Percentiles rank a stretch among this genome's conserved stretches.
phyloP scores from a whole-genome alignment of 2,888 invertebrate species.

The Drosophila parthenogenetica region DNA sequence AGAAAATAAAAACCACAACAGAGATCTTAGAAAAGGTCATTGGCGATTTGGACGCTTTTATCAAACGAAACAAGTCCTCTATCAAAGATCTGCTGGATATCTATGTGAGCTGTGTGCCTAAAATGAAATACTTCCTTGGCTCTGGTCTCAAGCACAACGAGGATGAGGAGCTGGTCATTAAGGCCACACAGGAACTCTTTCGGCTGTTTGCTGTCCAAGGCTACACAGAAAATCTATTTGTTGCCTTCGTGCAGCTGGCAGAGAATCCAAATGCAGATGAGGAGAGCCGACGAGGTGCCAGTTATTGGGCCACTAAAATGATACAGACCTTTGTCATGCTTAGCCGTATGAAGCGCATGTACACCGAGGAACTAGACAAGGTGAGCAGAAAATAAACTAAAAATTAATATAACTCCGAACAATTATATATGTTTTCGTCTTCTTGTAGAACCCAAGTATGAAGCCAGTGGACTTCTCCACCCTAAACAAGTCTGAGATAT shows the following conservation, averaged over 20 bases:
- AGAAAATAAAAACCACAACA: constrained; percentile 47
- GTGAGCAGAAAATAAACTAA: too few species aligned
- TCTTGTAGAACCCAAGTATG: constrained; percentile 76
- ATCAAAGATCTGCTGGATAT: constrained; percentile 75
- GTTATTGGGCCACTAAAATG: constrained; percentile 84
- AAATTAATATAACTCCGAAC: too few species aligned
- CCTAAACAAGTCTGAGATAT: constrained; percentile 66
- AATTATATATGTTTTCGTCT: too few species aligned
- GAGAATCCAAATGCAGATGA: constrained; percentile 71
- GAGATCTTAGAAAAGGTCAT: constrained; percentile 54
- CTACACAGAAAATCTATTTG: constrained; percentile 81
- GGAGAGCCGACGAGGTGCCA: constrained; percentile 71
- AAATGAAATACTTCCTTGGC: constrained; percentile 81
- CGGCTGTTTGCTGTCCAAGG: constrained; percentile 80
- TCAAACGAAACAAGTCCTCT: constrained; percentile 61
- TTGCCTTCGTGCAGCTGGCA: constrained; percentile 73
- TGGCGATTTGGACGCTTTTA: constrained; percentile 53
- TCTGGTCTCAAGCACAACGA: constrained; percentile 55
- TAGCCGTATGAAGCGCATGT: constrained; percentile 80
- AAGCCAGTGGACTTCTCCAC: constrained; percentile 67
- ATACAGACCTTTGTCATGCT: constrained; percentile 78
- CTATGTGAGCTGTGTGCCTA: constrained; percentile 70
- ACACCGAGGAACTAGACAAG: constrained; percentile 78
- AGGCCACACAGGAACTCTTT: constrained; percentile 77
- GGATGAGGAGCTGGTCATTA: constrained; percentile 67